These are phyloP conservation scores for Drosophila kurseongensis DNA, from an alignment of 1,140 invertebrate genomes.

Conservation along the genomic window DNA sequence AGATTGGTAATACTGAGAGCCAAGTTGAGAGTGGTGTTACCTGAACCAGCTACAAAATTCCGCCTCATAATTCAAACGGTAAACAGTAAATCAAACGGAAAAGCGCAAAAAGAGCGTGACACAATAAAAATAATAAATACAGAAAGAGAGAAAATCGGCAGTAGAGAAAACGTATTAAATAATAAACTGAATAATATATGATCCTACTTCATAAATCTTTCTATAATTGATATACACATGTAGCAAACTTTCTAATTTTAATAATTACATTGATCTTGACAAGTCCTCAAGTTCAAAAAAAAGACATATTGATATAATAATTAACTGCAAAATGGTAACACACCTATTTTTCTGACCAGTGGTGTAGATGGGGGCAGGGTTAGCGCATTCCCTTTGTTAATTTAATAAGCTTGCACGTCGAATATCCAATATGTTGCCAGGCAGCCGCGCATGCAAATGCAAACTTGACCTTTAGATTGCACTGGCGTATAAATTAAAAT, in stretches of 20 bases:
- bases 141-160: not conserved
- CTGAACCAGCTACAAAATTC: constrained; percentile 4
- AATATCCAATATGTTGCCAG: not conserved
- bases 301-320: too few species aligned
- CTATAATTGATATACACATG: too few species aligned
- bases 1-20: constrained; percentile 16
- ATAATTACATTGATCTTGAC: too few species aligned
- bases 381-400: constrained; percentile 6
- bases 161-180: not conserved
- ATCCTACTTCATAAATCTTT: not conserved
- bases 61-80: constrained; percentile 54
- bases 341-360: not conserved
- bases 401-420: not conserved
- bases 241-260: too few species aligned
- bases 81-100: constrained; percentile 67
- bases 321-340: too few species aligned
- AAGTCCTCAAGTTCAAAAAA: too few species aligned
- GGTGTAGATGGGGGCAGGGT: not conserved
- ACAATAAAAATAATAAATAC: constrained; percentile 3
- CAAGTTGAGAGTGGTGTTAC: constrained; percentile 8
- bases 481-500: constrained; percentile 50
- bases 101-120: constrained; percentile 16
- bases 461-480: constrained; percentile 71
- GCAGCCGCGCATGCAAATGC: constrained; percentile 62
- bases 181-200: not conserved